Conservation (phyloP, 2,113 vertebrate genomes). For the Corynorhinus townsendii region DNA sequence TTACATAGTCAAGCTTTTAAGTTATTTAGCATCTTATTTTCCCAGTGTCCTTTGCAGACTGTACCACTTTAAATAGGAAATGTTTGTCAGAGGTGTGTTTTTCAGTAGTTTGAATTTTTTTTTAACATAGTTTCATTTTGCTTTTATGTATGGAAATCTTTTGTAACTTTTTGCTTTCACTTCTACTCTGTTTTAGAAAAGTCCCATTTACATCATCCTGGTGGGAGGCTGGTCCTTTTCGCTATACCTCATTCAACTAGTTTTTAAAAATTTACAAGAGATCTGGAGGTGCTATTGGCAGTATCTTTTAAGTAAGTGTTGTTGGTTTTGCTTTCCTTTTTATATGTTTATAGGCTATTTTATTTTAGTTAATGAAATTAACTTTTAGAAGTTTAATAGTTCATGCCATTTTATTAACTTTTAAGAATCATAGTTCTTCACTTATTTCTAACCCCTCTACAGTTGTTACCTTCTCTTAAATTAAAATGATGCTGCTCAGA, state of each 20-base stretch:
- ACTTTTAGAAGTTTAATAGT: background rate
- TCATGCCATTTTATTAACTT: constrained; percentile 28
- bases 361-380: constrained; percentile 45
- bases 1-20: constrained; percentile 21
- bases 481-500: background rate
- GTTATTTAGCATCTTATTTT: constrained; percentile 45
- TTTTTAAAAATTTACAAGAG: constrained; percentile 89
- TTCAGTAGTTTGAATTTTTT: constrained; percentile 40
- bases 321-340: constrained; percentile 21
- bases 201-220: constrained; percentile 90
- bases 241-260: constrained; percentile 93
- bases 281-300: constrained; percentile 93
- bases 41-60: constrained; percentile 15
- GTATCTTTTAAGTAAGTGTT: constrained; percentile 86
- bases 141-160: constrained; percentile 37
- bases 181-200: constrained; percentile 84
- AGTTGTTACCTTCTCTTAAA: background rate
- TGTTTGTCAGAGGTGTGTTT: constrained; percentile 51
- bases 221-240: constrained; percentile 97
- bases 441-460: background rate
- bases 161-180: constrained; percentile 57
- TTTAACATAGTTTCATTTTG: constrained; percentile 11
- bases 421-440: constrained; percentile 9
- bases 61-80: constrained; percentile 41
- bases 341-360: background rate